phyloP scores from a whole-genome alignment of 2,888 invertebrate species.

The Zelleria hepariella region DNA sequence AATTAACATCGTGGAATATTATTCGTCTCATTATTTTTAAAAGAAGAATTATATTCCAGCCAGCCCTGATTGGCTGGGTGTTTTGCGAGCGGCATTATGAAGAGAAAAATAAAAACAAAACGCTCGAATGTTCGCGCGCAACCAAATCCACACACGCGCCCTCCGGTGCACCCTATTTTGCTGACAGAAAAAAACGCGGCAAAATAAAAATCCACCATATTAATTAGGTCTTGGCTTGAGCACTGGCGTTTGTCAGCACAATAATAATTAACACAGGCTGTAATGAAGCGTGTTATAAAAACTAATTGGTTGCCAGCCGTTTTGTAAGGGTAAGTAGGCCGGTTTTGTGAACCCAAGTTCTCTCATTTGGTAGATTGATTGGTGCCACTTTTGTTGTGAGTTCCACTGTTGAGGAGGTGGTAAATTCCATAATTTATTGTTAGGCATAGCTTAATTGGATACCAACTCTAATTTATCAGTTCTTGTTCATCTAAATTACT shows the following conservation, averaged over 20 bases:
- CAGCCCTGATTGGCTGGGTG: not conserved
- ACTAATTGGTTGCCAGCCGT: constrained; percentile 68
- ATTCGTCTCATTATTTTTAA: not conserved
- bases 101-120: constrained; percentile 1
- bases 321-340: constrained; percentile 29
- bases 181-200: constrained; percentile 45
- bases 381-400: not conserved
- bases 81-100: not conserved
- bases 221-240: constrained; percentile 69
- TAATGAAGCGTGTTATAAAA: constrained; percentile 69
- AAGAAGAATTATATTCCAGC: not conserved
- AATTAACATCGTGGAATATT: not conserved
- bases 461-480: not conserved
- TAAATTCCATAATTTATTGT: not conserved
- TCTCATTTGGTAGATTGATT: not conserved
- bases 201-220: constrained; percentile 48
- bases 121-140: constrained; percentile 8
- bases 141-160: constrained; percentile 26
- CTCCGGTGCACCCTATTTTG: constrained; percentile 34
- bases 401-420: not conserved
- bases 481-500: not conserved
- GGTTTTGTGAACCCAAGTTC: not conserved
- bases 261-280: constrained; percentile 70
- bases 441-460: not conserved
- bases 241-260: constrained; percentile 65